Base-by-base conservation (phyloP, 2,888 invertebrate species). In the Drosophila bunnanda region DNA sequence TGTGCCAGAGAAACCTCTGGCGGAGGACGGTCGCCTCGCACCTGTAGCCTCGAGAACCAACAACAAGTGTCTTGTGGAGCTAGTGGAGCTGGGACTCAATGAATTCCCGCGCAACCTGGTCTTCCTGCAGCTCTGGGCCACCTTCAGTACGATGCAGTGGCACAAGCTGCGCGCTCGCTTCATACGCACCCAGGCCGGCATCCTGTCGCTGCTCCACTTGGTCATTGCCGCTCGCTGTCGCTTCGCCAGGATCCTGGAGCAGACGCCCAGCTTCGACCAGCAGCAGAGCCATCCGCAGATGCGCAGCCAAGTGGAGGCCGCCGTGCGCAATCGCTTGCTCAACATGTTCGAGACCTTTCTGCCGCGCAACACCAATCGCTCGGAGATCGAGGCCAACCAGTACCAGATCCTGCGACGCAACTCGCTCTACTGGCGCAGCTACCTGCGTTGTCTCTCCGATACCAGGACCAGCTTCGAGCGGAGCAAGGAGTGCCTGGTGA, bases 381-480 rank as follows among this genome's bases (percentile, higher is more conserved):
- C 80, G 15, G 64, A 75, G 3, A 61, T 53, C 15, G 81, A 82
- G 13, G 58, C 77, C 6, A 50, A 58, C 0, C 81, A 79, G 13
- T 86, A 77, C 44, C 61, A 69, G 3, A 60, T 81, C 0, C 48
- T 92, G 13, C 84, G 90, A 0, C 86, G 91, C 10, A 92, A 92
- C 67, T 90, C 95, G 1, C 88, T 95, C 15, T 92, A 94, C 50
- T 95, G 95, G 95, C 93, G 95, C 70, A 90, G 95, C 20, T 94
- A 94, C 82, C 92, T 95, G 88, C 93, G 95, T 32, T 93, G 94
- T 77, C 91, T 95, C 2, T 93, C 90, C 0, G 89, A 91, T 64
- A 74, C 78, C 44, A 75, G 75, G 4, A 89, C 90, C 12, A 79
- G 91, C 2, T 92, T 92, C 72, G 91, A 91, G 39, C 82, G 80